Evolutionary conservation across 2,888 invertebrate genomes (phyloP), one percentile per base, ranked within the genome.

Genomic region (Pomacea canaliculata): DNA sequence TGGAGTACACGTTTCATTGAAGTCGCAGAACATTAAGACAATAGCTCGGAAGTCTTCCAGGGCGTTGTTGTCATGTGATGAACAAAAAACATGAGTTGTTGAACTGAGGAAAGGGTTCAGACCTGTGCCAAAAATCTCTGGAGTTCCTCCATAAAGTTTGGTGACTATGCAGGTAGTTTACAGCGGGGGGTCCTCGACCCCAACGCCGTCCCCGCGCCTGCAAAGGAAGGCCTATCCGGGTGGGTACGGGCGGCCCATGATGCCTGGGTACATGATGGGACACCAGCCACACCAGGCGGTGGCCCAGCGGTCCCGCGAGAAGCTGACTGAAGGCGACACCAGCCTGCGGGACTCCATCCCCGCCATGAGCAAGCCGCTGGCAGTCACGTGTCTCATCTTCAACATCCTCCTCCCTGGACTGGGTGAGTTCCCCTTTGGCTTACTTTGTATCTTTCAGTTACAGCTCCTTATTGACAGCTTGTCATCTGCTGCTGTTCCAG

Each of bases 401-500:
- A 89, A 89, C 74, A 84, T 88, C 23, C 27, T 88, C 16, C 66
- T 86, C 16, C 89, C 89, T 0, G 89, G 89, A 18, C 72, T 87
- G 71, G 89, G 89, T 89, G 78, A 85, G 85, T 84, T 10, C 37
- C 23, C 4, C 13, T 68, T 37, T 68, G 7, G 23, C 63, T 63
- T 63, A 12, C 2, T 23, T 60, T 27, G 1, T 56, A 16, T 56
- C 51, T 56, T 10, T 16, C 51, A 56, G 51, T 56, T 56, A 56
- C 10, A 56, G 51, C 16, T 56, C 16, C 51, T 56, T 16, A 10
- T 0, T 56, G 51, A 10, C 16, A 16, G 16, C 1, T 8, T 56
- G 51, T 56, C 51, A 56, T 4, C 51, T 56, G 51, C 16, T 56
- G 51, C 51, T 56, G 51, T 56, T 56, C 51, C 0, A 37, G 0